A percentile compares a stretch with the other conserved stretches of the same genome.
phyloP scores from a whole-genome alignment of 2,113 vertebrate species.

The Platysteira castanea region DNA sequence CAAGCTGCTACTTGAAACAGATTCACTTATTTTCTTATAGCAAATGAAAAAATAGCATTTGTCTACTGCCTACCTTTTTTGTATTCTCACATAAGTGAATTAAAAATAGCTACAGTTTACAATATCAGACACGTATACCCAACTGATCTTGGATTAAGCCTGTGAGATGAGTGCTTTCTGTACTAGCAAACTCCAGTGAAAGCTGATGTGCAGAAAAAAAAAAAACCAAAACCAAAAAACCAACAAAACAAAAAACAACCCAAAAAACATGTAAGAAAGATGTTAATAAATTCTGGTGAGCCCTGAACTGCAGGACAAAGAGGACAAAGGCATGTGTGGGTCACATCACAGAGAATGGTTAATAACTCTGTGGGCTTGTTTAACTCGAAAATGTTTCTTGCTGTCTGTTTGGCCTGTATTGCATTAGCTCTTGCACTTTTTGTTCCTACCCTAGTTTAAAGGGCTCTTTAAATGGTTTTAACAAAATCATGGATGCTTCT shows the following conservation, averaged over 20 bases:
- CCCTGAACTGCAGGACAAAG: background rate
- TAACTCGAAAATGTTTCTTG: conserved; percentile 3
- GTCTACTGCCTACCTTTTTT: background rate
- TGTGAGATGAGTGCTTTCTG: conserved; percentile 36
- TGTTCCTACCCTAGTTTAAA: background rate
- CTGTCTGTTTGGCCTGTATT: background rate
- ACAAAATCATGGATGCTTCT: conserved; percentile 10
- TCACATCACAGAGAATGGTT: background rate
- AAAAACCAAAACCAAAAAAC: background rate
- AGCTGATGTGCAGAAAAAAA: background rate
- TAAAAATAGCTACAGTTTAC: background rate
- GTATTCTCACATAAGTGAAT: background rate
- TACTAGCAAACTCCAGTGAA: background rate
- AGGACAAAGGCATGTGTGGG: background rate
- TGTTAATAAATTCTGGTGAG: background rate
- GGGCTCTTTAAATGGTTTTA: background rate
- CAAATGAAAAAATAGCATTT: background rate
- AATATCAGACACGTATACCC: background rate
- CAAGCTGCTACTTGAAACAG: conserved; percentile 11
- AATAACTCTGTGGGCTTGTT: background rate
- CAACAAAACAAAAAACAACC: too few relatives aligned
- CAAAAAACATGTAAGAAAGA: background rate
- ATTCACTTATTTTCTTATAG: background rate
- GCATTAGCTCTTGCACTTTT: background rate
- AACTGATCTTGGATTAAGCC: conserved; percentile 18